Percentiles rank a stretch among this genome's conserved stretches.
These are phyloP conservation scores for Anolis apletophallus DNA, from an alignment of 2,797 vertebrate genomes.

Conservation along the genomic window DNA sequence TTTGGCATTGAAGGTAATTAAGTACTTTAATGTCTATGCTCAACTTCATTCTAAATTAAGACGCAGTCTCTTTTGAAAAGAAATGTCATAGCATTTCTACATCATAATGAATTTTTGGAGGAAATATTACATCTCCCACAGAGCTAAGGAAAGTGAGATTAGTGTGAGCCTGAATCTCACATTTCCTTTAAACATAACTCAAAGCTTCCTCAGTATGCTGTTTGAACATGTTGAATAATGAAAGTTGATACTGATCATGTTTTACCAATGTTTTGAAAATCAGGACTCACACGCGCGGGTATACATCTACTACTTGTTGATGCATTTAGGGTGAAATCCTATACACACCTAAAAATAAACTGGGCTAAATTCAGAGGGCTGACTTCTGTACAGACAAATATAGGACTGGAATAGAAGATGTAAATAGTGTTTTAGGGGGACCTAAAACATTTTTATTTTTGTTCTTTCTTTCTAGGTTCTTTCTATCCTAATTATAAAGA, in stretches of 20 bases:
- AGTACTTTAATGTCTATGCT: background rate
- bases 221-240: background rate
- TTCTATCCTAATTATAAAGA: background rate
- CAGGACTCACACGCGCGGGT: background rate
- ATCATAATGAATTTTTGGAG: background rate
- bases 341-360: background rate
- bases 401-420: background rate
- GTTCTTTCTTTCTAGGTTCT: background rate
- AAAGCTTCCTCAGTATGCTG: background rate
- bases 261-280: background rate
- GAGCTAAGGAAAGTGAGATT: background rate
- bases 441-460: no score
- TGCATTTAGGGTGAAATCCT: background rate
- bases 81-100: background rate
- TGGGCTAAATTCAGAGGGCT: background rate
- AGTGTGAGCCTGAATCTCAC: background rate
- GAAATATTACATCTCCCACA: background rate
- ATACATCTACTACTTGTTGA: background rate
- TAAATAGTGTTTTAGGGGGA: background rate
- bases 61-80: background rate
- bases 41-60: constrained; percentile 16
- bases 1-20: constrained; percentile 5
- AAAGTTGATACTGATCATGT: background rate
- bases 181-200: background rate
- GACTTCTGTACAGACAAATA: background rate